Base-by-base conservation (phyloP, 2,888 invertebrate species). In the Cryptocephalus moraei region DNA sequence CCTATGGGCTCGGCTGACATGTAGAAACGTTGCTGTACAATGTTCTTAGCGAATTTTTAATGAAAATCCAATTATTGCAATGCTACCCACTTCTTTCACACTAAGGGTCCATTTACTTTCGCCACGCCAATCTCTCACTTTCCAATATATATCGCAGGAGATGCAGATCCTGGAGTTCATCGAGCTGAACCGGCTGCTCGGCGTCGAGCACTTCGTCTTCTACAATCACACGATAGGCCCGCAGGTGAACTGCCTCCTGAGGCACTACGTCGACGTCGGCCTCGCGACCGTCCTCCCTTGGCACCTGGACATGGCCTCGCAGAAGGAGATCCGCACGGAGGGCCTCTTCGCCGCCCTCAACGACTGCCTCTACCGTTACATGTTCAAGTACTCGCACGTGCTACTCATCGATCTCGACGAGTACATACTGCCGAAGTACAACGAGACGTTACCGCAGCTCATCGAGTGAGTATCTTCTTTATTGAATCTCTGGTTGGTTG, bases 341-440 rank as follows among this genome's bases (percentile, higher is more conserved):
- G 91, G 91, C 6, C 77, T 91, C 52, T 93, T 93, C 68, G 91
- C 92, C 0, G 91, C 92, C 8, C 80, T 93, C 59, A 93, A 93
- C 72, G 93, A 93, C 74, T 93, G 93, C 68, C 78, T 93, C 14
- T 93, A 93, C 72, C 79, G 93, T 61, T 88, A 86, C 50, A 91
- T 93, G 90, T 84, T 88, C 58, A 73, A 73, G 38, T 89, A 84
- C 58, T 84, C 86, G 53, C 89, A 90, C 73, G 75, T 91, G 48
- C 79, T 91, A 10, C 78, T 92, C 49, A 82, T 93, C 46, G 93
- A 93, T 68, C 77, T 92, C 54, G 93, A 93, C 66, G 93, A 93
- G 69, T 86, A 84, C 65, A 87, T 92, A 59, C 76, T 93, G 58
- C 91, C 92, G 1, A 80, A 85, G 45, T 78, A 83, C 58, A 86